phyloP scores from a whole-genome alignment of 1,140 invertebrate genomes.

The Pseudomyrmex concolor region DNA sequence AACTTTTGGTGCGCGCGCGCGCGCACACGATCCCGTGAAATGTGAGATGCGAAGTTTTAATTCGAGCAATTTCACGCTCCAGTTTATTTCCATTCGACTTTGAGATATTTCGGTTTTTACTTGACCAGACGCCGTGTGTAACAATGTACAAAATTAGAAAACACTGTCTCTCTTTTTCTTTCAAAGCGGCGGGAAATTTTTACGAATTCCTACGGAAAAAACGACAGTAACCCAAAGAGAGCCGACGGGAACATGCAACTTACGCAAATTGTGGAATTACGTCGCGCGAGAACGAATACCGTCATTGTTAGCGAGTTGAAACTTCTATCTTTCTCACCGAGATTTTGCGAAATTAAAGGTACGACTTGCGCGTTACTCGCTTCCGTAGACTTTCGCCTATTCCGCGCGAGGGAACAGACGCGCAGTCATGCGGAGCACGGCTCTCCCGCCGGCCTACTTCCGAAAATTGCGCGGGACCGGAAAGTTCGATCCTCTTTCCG shows the following conservation, averaged over 20 bases:
- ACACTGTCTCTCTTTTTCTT: not conserved
- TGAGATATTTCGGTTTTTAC: not conserved
- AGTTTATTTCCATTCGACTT: conserved; percentile 2
- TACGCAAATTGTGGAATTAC: conserved; percentile 25
- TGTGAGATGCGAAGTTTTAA: not conserved
- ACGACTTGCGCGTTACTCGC: conserved; percentile 40
- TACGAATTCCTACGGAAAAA: not conserved
- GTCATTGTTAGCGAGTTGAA: conserved; percentile 35
- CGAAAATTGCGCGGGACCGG: conserved; percentile 15
- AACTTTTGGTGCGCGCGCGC: not conserved
- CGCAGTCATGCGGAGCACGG: conserved; percentile 27
- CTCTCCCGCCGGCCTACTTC: conserved; percentile 41
- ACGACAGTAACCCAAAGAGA: not conserved
- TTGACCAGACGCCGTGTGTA: not conserved
- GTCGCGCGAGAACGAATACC: conserved; percentile 10
- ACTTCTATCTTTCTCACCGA: conserved; percentile 30
- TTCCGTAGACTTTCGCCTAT: conserved; percentile 38
- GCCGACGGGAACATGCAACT: conserved; percentile 22
- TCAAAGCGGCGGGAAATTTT: not conserved
- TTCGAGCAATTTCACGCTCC: conserved; percentile 20
- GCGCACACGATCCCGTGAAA: not conserved
- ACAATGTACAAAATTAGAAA: not conserved
- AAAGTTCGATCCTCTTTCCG: conserved; percentile 9
- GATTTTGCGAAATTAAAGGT: conserved; percentile 51
- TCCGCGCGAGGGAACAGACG: conserved; percentile 22